These are phyloP conservation scores for Ectobius pallidus DNA, from an alignment of 2,888 invertebrate genomes.

Conservation along the genomic window DNA sequence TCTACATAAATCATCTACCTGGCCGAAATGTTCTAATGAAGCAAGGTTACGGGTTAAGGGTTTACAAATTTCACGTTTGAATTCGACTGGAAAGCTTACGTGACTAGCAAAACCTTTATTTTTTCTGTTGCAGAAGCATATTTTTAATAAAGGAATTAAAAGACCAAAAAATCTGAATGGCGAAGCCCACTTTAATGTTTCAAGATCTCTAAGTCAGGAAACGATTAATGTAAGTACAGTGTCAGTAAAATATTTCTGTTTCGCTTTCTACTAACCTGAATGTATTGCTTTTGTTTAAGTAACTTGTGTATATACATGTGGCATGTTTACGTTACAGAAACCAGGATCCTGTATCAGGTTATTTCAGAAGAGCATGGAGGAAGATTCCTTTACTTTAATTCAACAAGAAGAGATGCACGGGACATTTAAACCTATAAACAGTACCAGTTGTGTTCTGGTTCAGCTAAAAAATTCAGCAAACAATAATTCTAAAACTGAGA, in stretches of 20 bases:
- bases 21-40: no score
- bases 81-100: no score
- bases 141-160: constrained; percentile 72
- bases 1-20: no score
- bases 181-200: constrained; percentile 32
- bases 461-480: not conserved
- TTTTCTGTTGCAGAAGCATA: constrained; percentile 63
- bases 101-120: no score
- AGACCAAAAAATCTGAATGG: constrained; percentile 42
- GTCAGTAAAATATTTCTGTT: no score
- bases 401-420: not conserved
- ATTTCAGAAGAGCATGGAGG: constrained; percentile 23
- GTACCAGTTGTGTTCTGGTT: not conserved
- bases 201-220: constrained; percentile 52
- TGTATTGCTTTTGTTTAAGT: not conserved
- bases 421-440: not conserved
- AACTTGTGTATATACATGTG: not conserved
- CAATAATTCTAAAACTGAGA: not conserved
- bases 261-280: not conserved
- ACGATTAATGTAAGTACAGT: constrained; percentile 53
- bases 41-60: no score
- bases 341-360: constrained; percentile 12
- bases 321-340: constrained; percentile 9
- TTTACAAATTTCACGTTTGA: no score
- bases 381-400: not conserved